A percentile compares a stretch with the other conserved stretches of the same genome.
Conservation (phyloP, 92 coral and sea anemone species). For the Porites rus region DNA sequence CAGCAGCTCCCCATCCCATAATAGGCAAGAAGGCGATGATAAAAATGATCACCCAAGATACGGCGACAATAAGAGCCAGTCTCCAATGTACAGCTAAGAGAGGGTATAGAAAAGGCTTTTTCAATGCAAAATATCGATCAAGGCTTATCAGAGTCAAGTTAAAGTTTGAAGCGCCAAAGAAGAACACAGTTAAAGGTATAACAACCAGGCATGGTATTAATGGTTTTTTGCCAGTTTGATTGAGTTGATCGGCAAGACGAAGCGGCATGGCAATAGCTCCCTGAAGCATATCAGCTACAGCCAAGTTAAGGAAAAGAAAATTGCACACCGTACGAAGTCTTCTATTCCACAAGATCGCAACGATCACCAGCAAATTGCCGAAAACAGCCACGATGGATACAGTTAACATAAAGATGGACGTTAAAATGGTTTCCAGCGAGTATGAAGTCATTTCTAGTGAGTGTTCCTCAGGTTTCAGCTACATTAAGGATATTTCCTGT, state of each 20-base stretch:
- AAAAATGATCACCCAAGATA: slow-evolving; percentile 71
- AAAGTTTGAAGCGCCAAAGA: slow-evolving; percentile 91
- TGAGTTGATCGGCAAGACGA: slow-evolving; percentile 84
- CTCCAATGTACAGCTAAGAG: slow-evolving; percentile 63
- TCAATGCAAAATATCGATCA: slow-evolving; percentile 89
- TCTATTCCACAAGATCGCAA: slow-evolving; percentile 88
- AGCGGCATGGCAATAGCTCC: slow-evolving; percentile 92
- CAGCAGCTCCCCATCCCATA: slow-evolving; percentile 82
- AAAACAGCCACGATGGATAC: slow-evolving; percentile 72
- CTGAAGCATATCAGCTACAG: slow-evolving; percentile 94
- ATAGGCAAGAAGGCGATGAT: slow-evolving; percentile 78
- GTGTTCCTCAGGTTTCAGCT: not conserved
- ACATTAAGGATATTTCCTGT: not conserved
- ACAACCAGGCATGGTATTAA: slow-evolving; percentile 87
- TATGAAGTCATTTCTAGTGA: slow-evolving; percentile 13
- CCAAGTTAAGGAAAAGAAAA: slow-evolving; percentile 88
- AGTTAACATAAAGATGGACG: slow-evolving; percentile 68
- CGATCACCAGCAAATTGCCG: slow-evolving; percentile 81
- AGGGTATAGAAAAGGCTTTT: slow-evolving; percentile 82
- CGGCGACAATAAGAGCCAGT: slow-evolving; percentile 44
- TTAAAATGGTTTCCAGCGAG: slow-evolving; percentile 59
- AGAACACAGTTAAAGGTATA: slow-evolving; percentile 85
- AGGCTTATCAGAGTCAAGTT: slow-evolving; percentile 85
- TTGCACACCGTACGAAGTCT: slow-evolving; percentile 84
- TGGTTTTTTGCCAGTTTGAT: slow-evolving; percentile 73